Percentiles rank a stretch among this genome's conserved stretches.
phyloP scores from a whole-genome alignment of 1,140 invertebrate genomes.

The Heliconius nattereri region DNA sequence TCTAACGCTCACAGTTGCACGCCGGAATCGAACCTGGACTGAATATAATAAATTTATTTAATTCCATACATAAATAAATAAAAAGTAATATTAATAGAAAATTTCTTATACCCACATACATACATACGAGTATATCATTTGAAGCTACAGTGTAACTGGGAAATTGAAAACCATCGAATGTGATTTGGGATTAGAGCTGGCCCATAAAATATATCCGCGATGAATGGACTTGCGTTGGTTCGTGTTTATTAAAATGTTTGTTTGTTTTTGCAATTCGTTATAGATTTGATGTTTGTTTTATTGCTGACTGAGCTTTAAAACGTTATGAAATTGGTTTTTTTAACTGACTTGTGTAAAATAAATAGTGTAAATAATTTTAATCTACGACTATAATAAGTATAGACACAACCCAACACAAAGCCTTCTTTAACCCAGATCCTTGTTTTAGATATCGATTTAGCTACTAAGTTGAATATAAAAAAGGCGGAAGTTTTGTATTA shows the following conservation, averaged over 20 bases:
- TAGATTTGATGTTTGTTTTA: conserved; percentile 3
- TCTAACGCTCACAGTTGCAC: no score
- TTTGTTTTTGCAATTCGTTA: conserved; percentile 22
- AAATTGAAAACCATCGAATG: conserved; percentile 68
- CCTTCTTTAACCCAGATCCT: no score
- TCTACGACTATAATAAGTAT: no score
- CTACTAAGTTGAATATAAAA: neutral
- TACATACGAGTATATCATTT: neutral
- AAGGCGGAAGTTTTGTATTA: neutral
- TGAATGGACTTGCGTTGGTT: conserved; percentile 52
- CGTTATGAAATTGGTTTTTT: no score
- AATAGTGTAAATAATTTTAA: no score
- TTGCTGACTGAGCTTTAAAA: neutral
- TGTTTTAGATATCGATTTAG: neutral
- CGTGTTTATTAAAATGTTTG: conserved; percentile 42
- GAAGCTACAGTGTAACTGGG: conserved; percentile 39
- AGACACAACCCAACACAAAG: no score
- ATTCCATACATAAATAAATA: neutral
- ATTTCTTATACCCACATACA: conserved; percentile 3
- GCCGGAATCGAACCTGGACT: no score
- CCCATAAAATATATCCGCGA: conserved; percentile 59
- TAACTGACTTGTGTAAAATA: no score
- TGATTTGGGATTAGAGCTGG: conserved; percentile 60
- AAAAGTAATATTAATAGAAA: neutral
- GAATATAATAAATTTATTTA: no score